A percentile compares a stretch with the other conserved stretches of the same genome.
Evolutionary conservation across 2,797 vertebrate genomes (phyloP).

Genomic region (Chaenodraco wilsoni): DNA sequence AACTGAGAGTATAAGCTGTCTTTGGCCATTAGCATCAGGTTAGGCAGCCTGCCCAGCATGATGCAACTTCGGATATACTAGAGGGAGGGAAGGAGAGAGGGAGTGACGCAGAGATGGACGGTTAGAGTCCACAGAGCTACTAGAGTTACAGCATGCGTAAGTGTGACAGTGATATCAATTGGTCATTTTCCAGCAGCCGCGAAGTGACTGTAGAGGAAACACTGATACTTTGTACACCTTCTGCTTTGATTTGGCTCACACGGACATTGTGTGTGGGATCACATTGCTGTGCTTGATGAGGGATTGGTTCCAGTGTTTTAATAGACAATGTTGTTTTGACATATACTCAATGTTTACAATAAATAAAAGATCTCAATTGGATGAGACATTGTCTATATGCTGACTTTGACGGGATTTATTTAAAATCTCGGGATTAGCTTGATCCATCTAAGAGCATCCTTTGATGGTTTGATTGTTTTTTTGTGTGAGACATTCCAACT

Average conservation of each 20-base stretch:
- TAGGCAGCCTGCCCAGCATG: constrained; percentile 96
- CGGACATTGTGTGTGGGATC: neutral
- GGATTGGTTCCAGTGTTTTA: constrained; percentile 6
- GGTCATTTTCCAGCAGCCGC: constrained; percentile 40
- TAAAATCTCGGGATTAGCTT: neutral
- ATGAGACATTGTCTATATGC: neutral
- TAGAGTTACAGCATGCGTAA: constrained; percentile 29
- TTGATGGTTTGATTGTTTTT: neutral
- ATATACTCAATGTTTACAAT: neutral
- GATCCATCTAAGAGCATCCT: neutral
- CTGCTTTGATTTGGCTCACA: constrained; percentile 17
- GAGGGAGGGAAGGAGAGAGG: constrained; percentile 53
- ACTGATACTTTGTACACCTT: constrained; percentile 19
- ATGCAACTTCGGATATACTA: constrained; percentile 97
- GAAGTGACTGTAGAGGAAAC: constrained; percentile 17
- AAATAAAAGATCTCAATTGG: neutral
- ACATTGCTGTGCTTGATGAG: neutral
- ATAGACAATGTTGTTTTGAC: constrained; percentile 1
- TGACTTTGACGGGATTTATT: neutral
- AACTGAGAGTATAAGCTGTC: constrained; percentile 96
- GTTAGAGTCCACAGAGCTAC: constrained; percentile 25
- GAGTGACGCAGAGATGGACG: constrained; percentile 29
- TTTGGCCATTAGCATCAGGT: constrained; percentile 98
- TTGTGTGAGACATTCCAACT: neutral
- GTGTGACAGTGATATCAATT: constrained; percentile 28